These are phyloP conservation scores for Aspiorhynchus laticeps DNA, from an alignment of 2,113 vertebrate genomes.

Conservation along the genomic window DNA sequence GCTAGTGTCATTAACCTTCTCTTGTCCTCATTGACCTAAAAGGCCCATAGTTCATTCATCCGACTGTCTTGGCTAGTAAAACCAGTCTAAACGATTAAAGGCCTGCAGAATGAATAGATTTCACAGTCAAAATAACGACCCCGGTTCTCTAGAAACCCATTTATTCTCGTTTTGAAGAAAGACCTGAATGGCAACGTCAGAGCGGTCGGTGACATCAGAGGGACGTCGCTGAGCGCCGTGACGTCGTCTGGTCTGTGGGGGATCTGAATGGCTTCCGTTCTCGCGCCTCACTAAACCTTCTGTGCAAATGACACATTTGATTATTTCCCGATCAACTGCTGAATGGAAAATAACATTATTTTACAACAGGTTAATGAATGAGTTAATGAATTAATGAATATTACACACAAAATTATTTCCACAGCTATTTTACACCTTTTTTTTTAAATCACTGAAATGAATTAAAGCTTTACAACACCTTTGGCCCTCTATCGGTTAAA, in stretches of 20 bases:
- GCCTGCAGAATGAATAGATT: background rate
- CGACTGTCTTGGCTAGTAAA: background rate
- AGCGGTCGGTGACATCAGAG: slow-evolving; percentile 13
- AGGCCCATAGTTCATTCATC: background rate
- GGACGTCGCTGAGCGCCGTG: background rate
- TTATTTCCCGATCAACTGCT: background rate
- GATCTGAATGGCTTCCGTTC: background rate
- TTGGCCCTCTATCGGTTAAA: too few species aligned
- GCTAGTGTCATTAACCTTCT: slow-evolving; percentile 12
- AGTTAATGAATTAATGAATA: background rate
- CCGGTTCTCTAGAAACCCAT: background rate
- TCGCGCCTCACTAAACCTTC: slow-evolving; percentile 27
- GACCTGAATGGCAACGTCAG: slow-evolving; percentile 3
- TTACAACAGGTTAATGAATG: background rate
- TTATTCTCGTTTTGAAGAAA: background rate
- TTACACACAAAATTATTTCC: background rate
- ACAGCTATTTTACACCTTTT: background rate
- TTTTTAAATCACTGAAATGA: too few species aligned
- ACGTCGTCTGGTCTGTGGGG: background rate
- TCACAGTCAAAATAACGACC: background rate
- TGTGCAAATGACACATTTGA: background rate
- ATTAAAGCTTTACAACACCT: too few species aligned
- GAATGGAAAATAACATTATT: background rate
- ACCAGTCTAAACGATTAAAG: slow-evolving; percentile 5
- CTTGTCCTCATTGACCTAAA: background rate